Conservation (phyloP, 2,888 invertebrate genomes). For the Pterostichus niger region DNA sequence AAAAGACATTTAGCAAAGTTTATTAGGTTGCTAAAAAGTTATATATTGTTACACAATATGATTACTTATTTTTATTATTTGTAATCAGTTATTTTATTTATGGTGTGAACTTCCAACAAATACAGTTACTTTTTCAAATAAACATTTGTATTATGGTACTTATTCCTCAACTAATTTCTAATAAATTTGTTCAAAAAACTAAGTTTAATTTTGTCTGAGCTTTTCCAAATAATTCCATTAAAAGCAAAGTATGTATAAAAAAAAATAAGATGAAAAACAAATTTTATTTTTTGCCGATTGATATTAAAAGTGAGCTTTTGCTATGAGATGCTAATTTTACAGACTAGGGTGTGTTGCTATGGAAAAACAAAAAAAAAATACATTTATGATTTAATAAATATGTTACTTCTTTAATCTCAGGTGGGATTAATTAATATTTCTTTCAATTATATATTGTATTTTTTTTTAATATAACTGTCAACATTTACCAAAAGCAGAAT, state of each 20-base stretch:
- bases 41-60: slow-evolving; percentile 5
- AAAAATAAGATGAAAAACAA: too few relatives aligned
- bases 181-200: slow-evolving; percentile 6
- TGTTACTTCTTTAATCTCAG: too few relatives aligned
- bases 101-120: slow-evolving; percentile 48
- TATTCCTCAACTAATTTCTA: background rate
- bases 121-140: slow-evolving; percentile 56
- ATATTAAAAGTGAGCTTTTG: too few relatives aligned
- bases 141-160: slow-evolving; percentile 32
- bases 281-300: too few relatives aligned
- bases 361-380: too few relatives aligned
- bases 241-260: slow-evolving; percentile 16
- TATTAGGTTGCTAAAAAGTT: slow-evolving; percentile 41
- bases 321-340: too few relatives aligned
- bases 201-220: background rate
- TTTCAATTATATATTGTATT: too few relatives aligned
- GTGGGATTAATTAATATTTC: too few relatives aligned
- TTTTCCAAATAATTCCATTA: background rate
- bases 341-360: too few relatives aligned
- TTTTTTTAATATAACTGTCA: too few relatives aligned
- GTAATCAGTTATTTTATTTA: slow-evolving; percentile 57
- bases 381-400: too few relatives aligned
- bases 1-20: slow-evolving; percentile 47
- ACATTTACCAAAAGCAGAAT: too few relatives aligned
- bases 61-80: slow-evolving; percentile 62